Percentiles rank a stretch among this genome's conserved stretches.
Evolutionary conservation across 2,888 invertebrate species (phyloP).

Genomic region (Drepanosiphum platanoidis): DNA sequence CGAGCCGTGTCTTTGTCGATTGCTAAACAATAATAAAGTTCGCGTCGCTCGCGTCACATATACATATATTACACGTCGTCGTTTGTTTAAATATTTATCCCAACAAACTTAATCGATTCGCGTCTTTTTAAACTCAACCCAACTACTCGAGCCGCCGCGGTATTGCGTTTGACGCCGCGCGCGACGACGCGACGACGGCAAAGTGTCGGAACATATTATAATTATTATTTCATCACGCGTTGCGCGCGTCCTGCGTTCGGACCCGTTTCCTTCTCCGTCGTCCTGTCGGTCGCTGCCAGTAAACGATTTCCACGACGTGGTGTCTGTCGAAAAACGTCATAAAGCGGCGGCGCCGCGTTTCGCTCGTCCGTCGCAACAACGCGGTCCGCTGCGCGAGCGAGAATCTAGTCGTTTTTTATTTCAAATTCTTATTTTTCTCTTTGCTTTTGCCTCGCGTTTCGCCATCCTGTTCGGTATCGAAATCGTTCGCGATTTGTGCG

Average conservation of each 20-base stretch:
- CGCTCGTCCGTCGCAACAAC: no score
- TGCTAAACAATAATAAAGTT: neutral
- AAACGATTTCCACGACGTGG: no score
- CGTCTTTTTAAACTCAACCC: neutral
- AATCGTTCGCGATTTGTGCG: no score
- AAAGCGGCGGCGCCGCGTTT: no score
- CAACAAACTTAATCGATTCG: neutral
- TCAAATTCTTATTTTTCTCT: no score
- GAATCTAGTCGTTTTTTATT: no score
- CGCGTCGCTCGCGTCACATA: neutral
- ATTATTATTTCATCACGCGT: neutral
- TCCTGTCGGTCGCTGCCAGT: no score
- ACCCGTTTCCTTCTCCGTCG: neutral
- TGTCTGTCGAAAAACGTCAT: no score
- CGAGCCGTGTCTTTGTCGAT: neutral
- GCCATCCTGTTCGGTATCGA: no score
- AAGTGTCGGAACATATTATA: neutral
- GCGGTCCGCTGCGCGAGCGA: no score
- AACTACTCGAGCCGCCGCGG: neutral
- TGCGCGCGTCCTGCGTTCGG: neutral
- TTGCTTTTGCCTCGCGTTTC: no score
- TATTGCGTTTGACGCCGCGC: neutral
- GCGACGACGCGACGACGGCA: neutral
- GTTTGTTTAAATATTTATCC: neutral
- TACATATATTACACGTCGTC: neutral